Evolutionary conservation across 2,797 vertebrate genomes (phyloP).

Genomic region (Channallabes apus): DNA sequence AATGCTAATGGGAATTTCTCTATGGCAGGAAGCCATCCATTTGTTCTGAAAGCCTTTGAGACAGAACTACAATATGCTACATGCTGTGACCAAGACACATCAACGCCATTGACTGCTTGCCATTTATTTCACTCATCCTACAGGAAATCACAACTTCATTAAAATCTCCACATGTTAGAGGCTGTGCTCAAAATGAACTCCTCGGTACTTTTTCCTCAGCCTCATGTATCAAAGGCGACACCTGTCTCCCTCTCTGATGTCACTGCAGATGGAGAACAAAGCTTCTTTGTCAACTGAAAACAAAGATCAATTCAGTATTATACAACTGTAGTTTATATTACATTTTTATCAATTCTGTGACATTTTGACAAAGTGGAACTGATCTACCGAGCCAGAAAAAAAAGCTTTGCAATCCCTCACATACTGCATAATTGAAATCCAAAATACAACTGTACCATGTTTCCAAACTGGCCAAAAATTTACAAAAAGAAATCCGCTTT

Average conservation of each 20-base stretch:
- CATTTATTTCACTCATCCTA: background rate
- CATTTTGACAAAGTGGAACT: background rate
- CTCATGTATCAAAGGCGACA: background rate
- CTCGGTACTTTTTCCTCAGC: background rate
- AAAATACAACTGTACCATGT: conserved; percentile 1
- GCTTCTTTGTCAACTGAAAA: background rate
- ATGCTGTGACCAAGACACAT: background rate
- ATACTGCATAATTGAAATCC: background rate
- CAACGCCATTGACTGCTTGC: background rate
- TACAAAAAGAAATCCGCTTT: background rate
- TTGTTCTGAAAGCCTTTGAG: conserved; percentile 4
- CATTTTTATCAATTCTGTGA: background rate
- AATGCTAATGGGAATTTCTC: background rate
- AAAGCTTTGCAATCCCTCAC: background rate
- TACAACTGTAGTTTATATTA: background rate
- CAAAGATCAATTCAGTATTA: background rate
- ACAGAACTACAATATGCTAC: background rate
- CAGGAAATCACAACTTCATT: background rate
- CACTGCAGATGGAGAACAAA: background rate
- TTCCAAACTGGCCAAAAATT: background rate
- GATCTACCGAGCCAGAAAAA: background rate
- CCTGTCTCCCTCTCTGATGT: background rate
- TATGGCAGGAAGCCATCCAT: conserved; percentile 1
- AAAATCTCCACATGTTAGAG: background rate
- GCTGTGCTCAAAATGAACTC: background rate